Evolutionary conservation across 2,888 invertebrate genomes (phyloP), one percentile per base, ranked within the genome.

Genomic region (Morpho deidamia): DNA sequence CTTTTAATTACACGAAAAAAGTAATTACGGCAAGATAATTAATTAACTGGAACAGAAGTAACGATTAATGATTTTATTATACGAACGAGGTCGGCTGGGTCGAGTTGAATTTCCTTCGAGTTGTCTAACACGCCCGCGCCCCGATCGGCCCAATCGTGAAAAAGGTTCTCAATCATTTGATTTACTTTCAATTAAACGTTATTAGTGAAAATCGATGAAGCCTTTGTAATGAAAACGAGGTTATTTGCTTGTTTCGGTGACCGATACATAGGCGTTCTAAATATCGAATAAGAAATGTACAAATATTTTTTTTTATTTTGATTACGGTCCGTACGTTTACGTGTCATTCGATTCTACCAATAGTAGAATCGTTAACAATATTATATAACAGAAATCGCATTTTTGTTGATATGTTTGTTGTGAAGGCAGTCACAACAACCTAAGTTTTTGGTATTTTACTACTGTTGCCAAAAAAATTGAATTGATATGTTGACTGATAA

Each of bases 21-120:
- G 89, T 89, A 88, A 89, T 89, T 88, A 89, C 83, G 81, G 77
- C 86, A 85, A 86, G 88, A 88, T 89, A 89, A 89, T 89, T 88
- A 89, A 89, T 89, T 89, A 89, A 89, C 87, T 88, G 87, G 84
- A 88, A 88, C 88, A 87, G 88, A 88, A 89, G 88, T 88, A 87
- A 88, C 88, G 86, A 88, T 89, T 88, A 89, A 89, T 89, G 89
- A 88, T 89, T 89, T 88, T 89, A 89, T 88, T 89, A 88, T 88
- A 87, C 88, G 84, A 80, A 81, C 80, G 82, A 86, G 86, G 84
- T 81, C 78, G 83, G 83, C 78, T 81, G 81, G 76, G 76, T 72
- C 69, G 72, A 78, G 82, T 83, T 83, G 82, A 84, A 84, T 83
- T 84, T 83, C 78, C 78, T 80, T 75, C 70, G 72, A 71, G 60